A percentile compares a stretch with the other conserved stretches of the same genome.
Conservation (phyloP, 2,797 vertebrate species). For the Poeciliopsis paucimaculata region DNA sequence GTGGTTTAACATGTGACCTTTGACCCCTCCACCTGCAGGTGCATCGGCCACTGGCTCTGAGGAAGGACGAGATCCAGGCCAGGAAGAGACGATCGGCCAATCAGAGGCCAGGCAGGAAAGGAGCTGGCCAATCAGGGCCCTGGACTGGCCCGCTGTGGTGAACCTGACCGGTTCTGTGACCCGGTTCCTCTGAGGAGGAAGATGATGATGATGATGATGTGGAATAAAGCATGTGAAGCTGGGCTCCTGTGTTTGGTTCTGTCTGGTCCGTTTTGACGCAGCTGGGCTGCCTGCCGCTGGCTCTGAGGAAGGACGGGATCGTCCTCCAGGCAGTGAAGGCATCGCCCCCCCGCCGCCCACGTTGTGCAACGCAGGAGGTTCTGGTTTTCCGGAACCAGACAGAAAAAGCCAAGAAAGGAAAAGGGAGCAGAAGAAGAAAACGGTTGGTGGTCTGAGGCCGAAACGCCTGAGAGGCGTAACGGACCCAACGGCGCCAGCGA, state of each 20-base stretch:
- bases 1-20: too few relatives aligned
- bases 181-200: not conserved
- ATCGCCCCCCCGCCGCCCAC: constrained; percentile 12
- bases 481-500: constrained; percentile 68
- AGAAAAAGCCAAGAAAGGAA: constrained; percentile 77
- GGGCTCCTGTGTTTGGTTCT: not conserved
- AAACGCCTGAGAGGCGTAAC: constrained; percentile 20
- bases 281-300: not conserved
- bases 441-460: constrained; percentile 67
- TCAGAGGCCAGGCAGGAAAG: constrained; percentile 76
- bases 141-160: too few relatives aligned
- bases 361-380: constrained; percentile 32
- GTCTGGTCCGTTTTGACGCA: not conserved
- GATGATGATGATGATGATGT: too few relatives aligned
- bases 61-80: constrained; percentile 87
- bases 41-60: constrained; percentile 85
- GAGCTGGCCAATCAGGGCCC: constrained; percentile 28
- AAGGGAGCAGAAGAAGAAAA: constrained; percentile 64
- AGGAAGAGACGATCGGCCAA: constrained; percentile 83
- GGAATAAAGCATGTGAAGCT: not conserved
- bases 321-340: constrained; percentile 7
- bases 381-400: constrained; percentile 78
- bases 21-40: constrained; percentile 71
- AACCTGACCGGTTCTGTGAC: not conserved
- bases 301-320: too few relatives aligned